Base-by-base conservation (phyloP, 2,113 vertebrate genomes). In the Smithornis capensis region DNA sequence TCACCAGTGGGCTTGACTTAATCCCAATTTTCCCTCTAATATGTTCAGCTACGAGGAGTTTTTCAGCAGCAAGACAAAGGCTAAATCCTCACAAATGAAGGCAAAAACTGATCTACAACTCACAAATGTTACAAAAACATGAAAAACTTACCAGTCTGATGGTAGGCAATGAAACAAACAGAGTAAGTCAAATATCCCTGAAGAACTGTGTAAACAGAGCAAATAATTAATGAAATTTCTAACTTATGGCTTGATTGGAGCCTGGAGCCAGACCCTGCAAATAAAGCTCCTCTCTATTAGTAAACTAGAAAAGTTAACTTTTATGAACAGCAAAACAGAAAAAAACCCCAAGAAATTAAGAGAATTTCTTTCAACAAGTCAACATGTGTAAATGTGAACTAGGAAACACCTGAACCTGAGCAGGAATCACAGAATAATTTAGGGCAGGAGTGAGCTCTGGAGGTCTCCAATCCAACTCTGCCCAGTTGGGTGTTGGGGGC, bases 151-250 rank as follows among this genome's bases (percentile, higher is more conserved):
- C 80, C 90, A 92, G 53, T 68, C 47, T 65, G 60, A 53, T 29
- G 80, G 74, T 53, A 94, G 80, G 85, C 79, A 93, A 87, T 8
- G 76, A 78, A 87, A 88, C 56, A 92, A 94, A 95, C 33, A 92
- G 86, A 95, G 0, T 27, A 83, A 93, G 89, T 87, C 83, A 92
- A 92, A 93, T 87, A 96, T 96, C 94, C 95, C 93, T 95, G 96
- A 97, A 97, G 90, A 96, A 92, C 69, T 83, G 95, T 94, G 92
- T 94, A 96, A 95, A 95, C 94, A 93, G 88, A 94, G 88, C 83
- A 96, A 95, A 95, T 45, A 83, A 91, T 90, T 83, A 92, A 96
- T 76, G 80, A 82, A n/a, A 90, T 56, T 65, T 89, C 94, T 90
- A 92, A 78, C 68, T 90, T 95, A 93, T 94, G 92, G 83, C 96